Conservation (phyloP, 1,140 invertebrate species). For the Cotesia typhae region DNA sequence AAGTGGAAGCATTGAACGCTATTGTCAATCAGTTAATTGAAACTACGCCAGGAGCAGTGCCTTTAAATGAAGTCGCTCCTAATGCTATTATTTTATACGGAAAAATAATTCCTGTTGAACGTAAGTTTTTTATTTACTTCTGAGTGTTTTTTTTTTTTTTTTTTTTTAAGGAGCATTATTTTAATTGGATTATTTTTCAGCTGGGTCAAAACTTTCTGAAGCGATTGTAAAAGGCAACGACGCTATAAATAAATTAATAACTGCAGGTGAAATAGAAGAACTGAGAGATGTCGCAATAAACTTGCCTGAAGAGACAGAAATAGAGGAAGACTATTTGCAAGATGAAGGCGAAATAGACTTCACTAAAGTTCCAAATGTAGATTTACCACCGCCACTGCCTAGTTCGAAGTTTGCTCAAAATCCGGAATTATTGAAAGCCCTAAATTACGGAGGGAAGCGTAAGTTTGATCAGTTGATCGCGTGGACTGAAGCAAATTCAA, state of each 20-base stretch:
- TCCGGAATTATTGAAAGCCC: conserved; percentile 58
- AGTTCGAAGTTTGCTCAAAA: conserved; percentile 64
- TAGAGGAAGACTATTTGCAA: conserved; percentile 69
- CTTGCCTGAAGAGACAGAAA: conserved; percentile 67
- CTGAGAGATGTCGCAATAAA: conserved; percentile 73
- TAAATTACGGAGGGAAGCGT: conserved; percentile 61
- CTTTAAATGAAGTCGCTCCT: conserved; percentile 75
- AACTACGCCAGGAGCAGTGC: conserved; percentile 76
- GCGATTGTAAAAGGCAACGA: conserved; percentile 79
- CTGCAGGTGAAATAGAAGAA: conserved; percentile 81
- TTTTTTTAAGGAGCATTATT: conserved; percentile 30
- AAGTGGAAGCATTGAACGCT: conserved; percentile 68
- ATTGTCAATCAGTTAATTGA: conserved; percentile 76
- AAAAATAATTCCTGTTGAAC: conserved; percentile 78
- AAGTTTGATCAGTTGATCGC: conserved; percentile 63
- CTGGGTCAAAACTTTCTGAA: conserved; percentile 76
- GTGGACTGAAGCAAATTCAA: conserved; percentile 54
- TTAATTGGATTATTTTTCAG: conserved; percentile 55
- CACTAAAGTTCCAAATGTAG: conserved; percentile 56
- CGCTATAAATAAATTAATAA: conserved; percentile 78
- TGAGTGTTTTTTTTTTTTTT: background rate
- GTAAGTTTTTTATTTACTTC: conserved; percentile 59
- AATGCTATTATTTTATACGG: conserved; percentile 82
- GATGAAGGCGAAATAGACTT: conserved; percentile 64
- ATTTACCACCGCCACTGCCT: conserved; percentile 60